These are phyloP conservation scores for Philypnodon macrostomus DNA, from an alignment of 2,797 vertebrate species.

Conservation along the genomic window DNA sequence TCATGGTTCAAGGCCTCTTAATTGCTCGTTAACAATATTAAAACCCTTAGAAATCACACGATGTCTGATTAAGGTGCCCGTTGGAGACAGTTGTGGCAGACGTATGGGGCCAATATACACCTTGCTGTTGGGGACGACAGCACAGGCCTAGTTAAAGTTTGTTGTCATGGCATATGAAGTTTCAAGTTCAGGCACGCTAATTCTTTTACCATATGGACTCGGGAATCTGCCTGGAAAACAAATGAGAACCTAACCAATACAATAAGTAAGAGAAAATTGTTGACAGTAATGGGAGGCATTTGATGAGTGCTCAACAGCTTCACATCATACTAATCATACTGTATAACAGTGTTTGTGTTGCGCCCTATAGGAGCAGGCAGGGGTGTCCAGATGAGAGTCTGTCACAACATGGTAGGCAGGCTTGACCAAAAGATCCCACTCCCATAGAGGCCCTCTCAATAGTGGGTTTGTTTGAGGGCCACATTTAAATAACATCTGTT, in stretches of 20 bases:
- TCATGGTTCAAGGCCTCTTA: no score
- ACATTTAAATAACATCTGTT: conserved; percentile 67
- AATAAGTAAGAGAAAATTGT: conserved; percentile 42
- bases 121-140: no score
- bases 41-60: no score
- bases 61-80: no score
- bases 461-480: conserved; percentile 36
- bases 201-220: conserved; percentile 40
- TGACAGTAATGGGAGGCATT: conserved; percentile 38
- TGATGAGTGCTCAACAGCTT: conserved; percentile 17
- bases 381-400: conserved; percentile 16
- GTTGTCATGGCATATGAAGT: conserved; percentile 21
- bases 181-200: conserved; percentile 28
- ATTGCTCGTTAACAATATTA: no score
- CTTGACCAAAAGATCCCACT: conserved; percentile 23
- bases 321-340: conserved; percentile 23
- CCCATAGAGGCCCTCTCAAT: conserved; percentile 23
- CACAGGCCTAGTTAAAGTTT: no score
- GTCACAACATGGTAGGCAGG: conserved; percentile 11
- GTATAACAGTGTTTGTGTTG: conserved; percentile 26
- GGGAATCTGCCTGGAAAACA: conserved; percentile 42
- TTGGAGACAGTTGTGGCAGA: no score
- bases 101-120: no score
- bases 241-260: conserved; percentile 27
- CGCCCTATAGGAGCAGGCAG: conserved; percentile 16